Conservation (phyloP, 1,140 invertebrate species). For the Trialeurodes vaporariorum region DNA sequence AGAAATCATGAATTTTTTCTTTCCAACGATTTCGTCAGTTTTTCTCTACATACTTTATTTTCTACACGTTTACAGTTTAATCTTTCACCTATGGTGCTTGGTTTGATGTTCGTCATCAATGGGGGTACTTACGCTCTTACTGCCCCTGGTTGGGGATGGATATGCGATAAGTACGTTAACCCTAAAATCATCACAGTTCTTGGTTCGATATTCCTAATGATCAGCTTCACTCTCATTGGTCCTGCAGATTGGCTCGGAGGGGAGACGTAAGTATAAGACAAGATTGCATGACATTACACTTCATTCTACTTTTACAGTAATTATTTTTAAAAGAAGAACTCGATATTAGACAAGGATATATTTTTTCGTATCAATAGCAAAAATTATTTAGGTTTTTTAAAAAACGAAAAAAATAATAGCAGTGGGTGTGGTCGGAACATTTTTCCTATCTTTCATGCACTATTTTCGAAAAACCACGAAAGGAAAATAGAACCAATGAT, state of each 20-base stretch:
- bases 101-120: slow-evolving; percentile 77
- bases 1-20: too few species aligned
- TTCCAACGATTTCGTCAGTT: too few species aligned
- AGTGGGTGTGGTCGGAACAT: too few species aligned
- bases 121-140: slow-evolving; percentile 72
- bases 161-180: slow-evolving; percentile 52
- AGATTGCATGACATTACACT: too few species aligned
- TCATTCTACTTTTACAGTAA: too few species aligned
- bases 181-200: slow-evolving; percentile 55
- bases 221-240: slow-evolving; percentile 57
- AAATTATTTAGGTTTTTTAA: too few species aligned
- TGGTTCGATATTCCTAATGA: slow-evolving; percentile 49
- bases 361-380: too few species aligned
- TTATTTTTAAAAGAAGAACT: neutral
- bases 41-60: too few species aligned
- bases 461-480: too few species aligned
- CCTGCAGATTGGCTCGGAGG: slow-evolving; percentile 57
- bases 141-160: slow-evolving; percentile 66
- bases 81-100: slow-evolving; percentile 58
- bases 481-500: too few species aligned
- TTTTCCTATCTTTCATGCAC: too few species aligned
- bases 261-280: slow-evolving; percentile 42
- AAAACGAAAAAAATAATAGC: too few species aligned
- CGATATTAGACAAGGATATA: neutral
- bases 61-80: slow-evolving; percentile 46